These are phyloP conservation scores for Belonocnema kinseyi DNA, from an alignment of 1,140 invertebrate genomes.

Conservation along the genomic window DNA sequence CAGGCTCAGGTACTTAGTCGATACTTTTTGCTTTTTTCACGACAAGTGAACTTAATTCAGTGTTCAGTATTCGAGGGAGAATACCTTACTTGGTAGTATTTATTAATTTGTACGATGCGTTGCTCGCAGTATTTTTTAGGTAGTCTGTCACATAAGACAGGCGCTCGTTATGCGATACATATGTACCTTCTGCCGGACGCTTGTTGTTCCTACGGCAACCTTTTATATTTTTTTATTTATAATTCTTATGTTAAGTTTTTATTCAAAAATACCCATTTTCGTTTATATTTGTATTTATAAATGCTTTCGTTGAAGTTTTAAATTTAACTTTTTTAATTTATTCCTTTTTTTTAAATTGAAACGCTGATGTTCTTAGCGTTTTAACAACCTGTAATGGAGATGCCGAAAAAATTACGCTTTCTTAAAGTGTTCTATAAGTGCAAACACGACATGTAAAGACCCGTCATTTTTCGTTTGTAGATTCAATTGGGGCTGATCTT, in stretches of 20 bases:
- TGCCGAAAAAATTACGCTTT: conserved; percentile 24
- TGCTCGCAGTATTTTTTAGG: conserved; percentile 23
- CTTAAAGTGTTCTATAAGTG: conserved; percentile 17
- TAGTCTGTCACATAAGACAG: not conserved
- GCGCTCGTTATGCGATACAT: conserved; percentile 16
- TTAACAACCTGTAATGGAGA: not conserved
- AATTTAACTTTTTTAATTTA: not conserved
- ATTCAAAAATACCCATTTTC: not conserved
- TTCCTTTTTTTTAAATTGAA: not conserved
- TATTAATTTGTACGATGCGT: conserved; percentile 14
- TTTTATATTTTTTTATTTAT: conserved; percentile 6
- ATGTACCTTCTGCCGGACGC: conserved; percentile 26
- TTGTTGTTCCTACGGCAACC: conserved; percentile 20
- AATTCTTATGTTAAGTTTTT: not conserved
- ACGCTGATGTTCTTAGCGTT: not conserved
- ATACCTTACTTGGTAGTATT: conserved; percentile 23
- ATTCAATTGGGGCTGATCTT: conserved; percentile 12
- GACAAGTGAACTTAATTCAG: conserved; percentile 24
- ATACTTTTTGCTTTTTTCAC: conserved; percentile 3
- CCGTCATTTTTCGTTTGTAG: conserved; percentile 10
- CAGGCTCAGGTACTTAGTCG: conserved; percentile 13
- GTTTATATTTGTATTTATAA: not conserved
- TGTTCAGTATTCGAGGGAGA: conserved; percentile 19
- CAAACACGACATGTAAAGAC: not conserved
- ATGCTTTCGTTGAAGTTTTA: not conserved